These are phyloP conservation scores for Theretra japonica DNA, from an alignment of 2,888 invertebrate genomes.

Conservation along the genomic window DNA sequence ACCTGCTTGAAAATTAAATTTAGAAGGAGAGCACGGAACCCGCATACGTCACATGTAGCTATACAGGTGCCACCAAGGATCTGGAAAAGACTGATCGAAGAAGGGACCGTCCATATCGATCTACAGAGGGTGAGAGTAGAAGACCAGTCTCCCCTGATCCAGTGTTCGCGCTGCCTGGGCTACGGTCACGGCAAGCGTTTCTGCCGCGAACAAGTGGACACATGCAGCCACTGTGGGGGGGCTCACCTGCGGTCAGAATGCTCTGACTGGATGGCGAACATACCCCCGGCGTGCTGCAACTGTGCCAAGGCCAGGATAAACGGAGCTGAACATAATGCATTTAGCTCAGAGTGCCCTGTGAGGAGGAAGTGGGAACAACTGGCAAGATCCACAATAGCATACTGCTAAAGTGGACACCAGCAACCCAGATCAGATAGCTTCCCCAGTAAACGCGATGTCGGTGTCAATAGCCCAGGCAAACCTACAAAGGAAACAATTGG, in stretches of 20 bases:
- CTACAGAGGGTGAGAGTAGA: conserved; percentile 25
- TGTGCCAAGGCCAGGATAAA: no score
- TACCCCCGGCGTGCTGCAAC: no score
- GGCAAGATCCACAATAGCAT: conserved; percentile 33
- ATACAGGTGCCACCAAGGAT: background rate
- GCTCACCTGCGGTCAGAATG: no score
- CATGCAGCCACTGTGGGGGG: no score
- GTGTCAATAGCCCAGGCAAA: conserved; percentile 19
- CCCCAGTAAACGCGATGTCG: background rate
- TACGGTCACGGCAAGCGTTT: conserved; percentile 34
- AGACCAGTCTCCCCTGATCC: conserved; percentile 39
- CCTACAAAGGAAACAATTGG: conserved; percentile 21
- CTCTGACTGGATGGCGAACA: no score
- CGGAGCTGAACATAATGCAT: no score
- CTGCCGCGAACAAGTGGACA: background rate
- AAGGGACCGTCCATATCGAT: conserved; percentile 20
- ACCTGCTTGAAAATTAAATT: background rate
- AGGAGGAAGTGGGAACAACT: conserved; percentile 30
- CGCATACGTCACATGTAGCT: background rate
- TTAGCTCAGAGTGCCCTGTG: conserved; percentile 2
- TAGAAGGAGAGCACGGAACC: background rate
- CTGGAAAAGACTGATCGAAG: background rate
- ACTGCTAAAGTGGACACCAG: conserved; percentile 33
- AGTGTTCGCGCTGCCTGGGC: conserved; percentile 39
- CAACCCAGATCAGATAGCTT: background rate